phyloP scores from a whole-genome alignment of 2,797 vertebrate species.

The Syncerus caffer region DNA sequence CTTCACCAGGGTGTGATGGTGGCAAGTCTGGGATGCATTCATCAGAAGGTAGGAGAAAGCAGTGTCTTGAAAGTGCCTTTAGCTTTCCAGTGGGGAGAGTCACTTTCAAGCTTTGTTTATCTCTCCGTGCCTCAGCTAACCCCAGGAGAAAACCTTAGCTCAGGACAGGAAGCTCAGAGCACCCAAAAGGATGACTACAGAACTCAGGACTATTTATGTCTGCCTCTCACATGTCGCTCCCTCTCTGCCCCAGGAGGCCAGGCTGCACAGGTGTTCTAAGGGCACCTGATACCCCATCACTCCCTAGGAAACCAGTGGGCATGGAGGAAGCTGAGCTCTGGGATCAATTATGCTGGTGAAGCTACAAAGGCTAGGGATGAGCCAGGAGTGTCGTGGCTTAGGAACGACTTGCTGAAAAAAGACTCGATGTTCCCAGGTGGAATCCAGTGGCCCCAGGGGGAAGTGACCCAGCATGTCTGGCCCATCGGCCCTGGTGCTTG shows the following conservation, averaged over 20 bases:
- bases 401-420: conserved; percentile 46
- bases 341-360: conserved; percentile 69
- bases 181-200: conserved; percentile 52
- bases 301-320: conserved; percentile 59
- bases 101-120: conserved; percentile 66
- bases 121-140: conserved; percentile 18
- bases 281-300: not conserved
- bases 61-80: not conserved
- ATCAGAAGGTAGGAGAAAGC: not conserved
- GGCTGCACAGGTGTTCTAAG: not conserved
- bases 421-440: conserved; percentile 35
- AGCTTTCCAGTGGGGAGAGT: not conserved
- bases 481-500: not conserved
- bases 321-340: conserved; percentile 33
- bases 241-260: not conserved
- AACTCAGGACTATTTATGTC: conserved; percentile 54
- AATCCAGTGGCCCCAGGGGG: not conserved
- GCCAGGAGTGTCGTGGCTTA: conserved; percentile 17
- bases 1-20: not conserved
- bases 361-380: conserved; percentile 34
- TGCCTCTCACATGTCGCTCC: not conserved
- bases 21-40: not conserved
- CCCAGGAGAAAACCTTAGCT: conserved; percentile 55
- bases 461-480: conserved; percentile 47
- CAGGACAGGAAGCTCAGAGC: conserved; percentile 70